These are phyloP conservation scores for Acleris literana DNA, from an alignment of 2,888 invertebrate genomes.

Conservation along the genomic window DNA sequence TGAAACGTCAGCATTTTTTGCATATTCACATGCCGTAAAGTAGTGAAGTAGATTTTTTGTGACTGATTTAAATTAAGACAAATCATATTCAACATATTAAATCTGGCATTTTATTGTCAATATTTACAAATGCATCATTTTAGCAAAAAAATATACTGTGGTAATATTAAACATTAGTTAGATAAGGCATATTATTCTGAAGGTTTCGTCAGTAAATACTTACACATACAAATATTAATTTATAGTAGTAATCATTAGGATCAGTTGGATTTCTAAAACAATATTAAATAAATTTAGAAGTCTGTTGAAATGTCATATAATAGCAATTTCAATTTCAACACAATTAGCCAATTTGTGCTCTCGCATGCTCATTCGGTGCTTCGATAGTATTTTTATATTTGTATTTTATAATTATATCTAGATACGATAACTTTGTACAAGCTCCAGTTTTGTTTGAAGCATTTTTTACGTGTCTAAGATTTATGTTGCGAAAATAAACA, in stretches of 20 bases:
- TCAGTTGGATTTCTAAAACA: neutral
- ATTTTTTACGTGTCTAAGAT: constrained; percentile 18
- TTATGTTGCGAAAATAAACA: constrained; percentile 12
- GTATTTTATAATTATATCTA: constrained; percentile 16
- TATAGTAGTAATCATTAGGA: neutral
- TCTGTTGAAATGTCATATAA: constrained; percentile 8
- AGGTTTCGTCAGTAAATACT: constrained; percentile 1
- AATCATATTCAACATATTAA: no score
- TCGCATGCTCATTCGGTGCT: constrained; percentile 77
- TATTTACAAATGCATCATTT: no score
- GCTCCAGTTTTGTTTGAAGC: constrained; percentile 24
- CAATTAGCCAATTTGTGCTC: constrained; percentile 50
- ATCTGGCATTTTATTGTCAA: no score
- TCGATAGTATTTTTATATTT: constrained; percentile 38
- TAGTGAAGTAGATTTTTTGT: neutral
- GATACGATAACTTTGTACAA: constrained; percentile 5
- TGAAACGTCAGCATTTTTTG: neutral
- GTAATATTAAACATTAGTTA: neutral
- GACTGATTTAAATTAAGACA: neutral
- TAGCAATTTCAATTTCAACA: constrained; percentile 12
- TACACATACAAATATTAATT: neutral
- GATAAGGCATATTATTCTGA: neutral
- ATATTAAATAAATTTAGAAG: neutral
- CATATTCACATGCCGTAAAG: no score
- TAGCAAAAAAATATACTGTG: neutral